Conservation (phyloP, 2,113 vertebrate species). For the Paraplagusia blochii region DNA sequence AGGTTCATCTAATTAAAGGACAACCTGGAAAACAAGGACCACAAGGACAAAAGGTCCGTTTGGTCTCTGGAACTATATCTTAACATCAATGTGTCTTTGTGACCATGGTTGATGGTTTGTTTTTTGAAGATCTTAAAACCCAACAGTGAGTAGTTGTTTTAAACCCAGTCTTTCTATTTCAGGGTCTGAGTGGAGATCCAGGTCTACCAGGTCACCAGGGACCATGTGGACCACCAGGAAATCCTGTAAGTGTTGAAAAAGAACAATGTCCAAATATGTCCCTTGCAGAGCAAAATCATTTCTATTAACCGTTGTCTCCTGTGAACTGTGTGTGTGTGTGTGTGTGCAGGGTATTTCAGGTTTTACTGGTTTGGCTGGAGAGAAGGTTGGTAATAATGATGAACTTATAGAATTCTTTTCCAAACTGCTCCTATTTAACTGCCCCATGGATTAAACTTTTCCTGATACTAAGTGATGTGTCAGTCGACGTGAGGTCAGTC, state of each 20-base stretch:
- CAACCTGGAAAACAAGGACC: conserved; percentile 40
- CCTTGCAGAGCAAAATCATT: neutral
- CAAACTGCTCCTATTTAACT: neutral
- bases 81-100: too few species aligned
- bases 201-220: conserved; percentile 55
- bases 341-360: conserved; percentile 54
- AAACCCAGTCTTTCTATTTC: conserved; percentile 23
- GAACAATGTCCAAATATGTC: neutral
- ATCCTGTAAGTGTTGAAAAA: conserved; percentile 31
- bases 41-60: conserved; percentile 30
- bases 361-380: conserved; percentile 52
- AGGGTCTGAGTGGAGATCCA: conserved; percentile 49
- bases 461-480: neutral
- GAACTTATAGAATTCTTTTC: neutral
- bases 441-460: neutral
- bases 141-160: neutral
- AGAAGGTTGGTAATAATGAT: conserved; percentile 62
- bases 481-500: neutral
- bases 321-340: neutral
- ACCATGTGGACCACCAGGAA: conserved; percentile 45
- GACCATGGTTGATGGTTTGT: too few species aligned
- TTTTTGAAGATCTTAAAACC: too few species aligned
- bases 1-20: conserved; percentile 25
- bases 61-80: neutral
- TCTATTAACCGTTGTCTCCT: neutral